Percentiles rank a stretch among this genome's conserved stretches.
These are phyloP conservation scores for Acheta domesticus DNA, from an alignment of 2,888 invertebrate species.

Conservation along the genomic window DNA sequence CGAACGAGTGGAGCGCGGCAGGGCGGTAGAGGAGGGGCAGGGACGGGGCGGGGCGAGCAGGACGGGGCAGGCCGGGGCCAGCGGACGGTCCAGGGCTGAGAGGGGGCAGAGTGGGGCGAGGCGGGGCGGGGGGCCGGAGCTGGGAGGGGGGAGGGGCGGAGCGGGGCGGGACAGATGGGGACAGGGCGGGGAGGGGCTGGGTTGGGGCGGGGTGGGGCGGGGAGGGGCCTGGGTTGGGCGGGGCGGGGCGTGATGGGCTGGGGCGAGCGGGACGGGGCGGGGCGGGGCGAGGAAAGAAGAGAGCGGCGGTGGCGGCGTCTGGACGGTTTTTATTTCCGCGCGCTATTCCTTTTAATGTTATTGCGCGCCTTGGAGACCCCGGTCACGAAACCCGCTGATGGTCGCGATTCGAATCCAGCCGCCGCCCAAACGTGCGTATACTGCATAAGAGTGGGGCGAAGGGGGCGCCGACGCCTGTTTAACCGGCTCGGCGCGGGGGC, in stretches of 20 bases:
- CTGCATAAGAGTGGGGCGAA: background rate
- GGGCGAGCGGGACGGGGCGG: background rate
- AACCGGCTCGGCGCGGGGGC: too few relatives aligned
- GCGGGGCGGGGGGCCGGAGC: background rate
- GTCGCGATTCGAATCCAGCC: background rate
- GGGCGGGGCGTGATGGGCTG: background rate
- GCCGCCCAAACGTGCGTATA: background rate
- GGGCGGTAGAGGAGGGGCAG: too few relatives aligned
- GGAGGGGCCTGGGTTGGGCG: too few relatives aligned
- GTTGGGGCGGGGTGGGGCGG: background rate
- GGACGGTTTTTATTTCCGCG: background rate
- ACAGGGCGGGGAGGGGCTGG: too few relatives aligned
- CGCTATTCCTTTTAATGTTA: constrained; percentile 10
- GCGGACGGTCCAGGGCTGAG: too few relatives aligned
- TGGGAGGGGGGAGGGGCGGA: too few relatives aligned
- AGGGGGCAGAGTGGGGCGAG: background rate
- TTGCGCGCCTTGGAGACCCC: background rate
- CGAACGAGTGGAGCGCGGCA: background rate
- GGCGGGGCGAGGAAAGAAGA: background rate
- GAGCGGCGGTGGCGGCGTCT: background rate
- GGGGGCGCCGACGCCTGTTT: background rate
- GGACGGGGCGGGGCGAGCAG: background rate
- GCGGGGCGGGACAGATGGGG: too few relatives aligned
- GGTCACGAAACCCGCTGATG: constrained; percentile 18
- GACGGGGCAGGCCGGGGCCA: background rate